Conservation (phyloP, 2,113 vertebrate species). For the Melanerpes aurifrons region DNA sequence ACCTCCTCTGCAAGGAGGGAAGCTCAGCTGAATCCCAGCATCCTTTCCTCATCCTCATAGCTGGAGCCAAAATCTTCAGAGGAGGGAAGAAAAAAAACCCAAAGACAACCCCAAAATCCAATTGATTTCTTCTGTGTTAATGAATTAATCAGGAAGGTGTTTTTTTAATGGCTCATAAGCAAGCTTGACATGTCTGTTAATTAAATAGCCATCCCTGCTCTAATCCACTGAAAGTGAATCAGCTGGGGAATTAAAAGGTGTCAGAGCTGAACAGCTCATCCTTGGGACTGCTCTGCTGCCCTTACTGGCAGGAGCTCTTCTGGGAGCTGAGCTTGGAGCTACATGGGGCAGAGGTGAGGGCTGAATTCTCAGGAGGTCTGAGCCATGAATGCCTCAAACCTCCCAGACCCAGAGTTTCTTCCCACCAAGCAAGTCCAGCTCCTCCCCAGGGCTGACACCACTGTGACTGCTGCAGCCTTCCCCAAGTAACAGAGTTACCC, state of each 20-base stretch:
- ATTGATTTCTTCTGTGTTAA: slow-evolving; percentile 77
- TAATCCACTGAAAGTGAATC: slow-evolving; percentile 78
- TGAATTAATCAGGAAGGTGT: slow-evolving; percentile 75
- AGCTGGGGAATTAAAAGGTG: slow-evolving; percentile 73
- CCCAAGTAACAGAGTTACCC: rapidly evolving
- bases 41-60: neutral
- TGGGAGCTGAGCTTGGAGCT: rapidly evolving
- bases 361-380: rapidly evolving
- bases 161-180: slow-evolving; percentile 76
- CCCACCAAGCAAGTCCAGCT: neutral
- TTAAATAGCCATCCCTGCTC: slow-evolving; percentile 79
- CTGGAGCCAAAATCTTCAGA: slow-evolving; percentile 46
- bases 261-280: slow-evolving; percentile 57
- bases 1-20: neutral
- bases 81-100: neutral
- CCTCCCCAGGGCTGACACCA: neutral
- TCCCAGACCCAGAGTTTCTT: rapidly evolving
- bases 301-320: neutral
- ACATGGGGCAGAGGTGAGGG: neutral
- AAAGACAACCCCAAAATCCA: neutral
- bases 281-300: neutral
- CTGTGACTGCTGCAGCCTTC: neutral
- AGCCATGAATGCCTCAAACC: neutral
- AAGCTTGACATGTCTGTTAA: slow-evolving; percentile 79
- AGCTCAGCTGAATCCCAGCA: neutral